Evolutionary conservation across 2,888 invertebrate species (phyloP), one percentile per base, ranked within the genome.

Genomic region (Nomada fucata): DNA sequence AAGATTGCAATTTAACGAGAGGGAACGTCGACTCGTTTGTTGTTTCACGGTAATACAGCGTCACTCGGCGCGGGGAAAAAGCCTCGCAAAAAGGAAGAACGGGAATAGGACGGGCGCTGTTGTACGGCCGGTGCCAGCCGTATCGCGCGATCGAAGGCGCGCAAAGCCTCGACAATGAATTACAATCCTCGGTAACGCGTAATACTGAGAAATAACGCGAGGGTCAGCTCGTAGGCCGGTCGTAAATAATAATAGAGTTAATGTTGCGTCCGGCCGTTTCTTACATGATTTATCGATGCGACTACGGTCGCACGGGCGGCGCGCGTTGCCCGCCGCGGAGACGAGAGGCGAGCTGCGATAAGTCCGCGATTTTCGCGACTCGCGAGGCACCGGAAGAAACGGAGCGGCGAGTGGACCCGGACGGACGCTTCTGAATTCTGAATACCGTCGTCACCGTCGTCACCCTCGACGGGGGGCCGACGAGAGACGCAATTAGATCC

Each of bases 221-320:
- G 74, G 77, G 84, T 61, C 80, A 29, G 68, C 76, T 52, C 20
- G 64, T 64, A 42, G 76, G 71, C 64, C 44, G 77, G 29, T 70
- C 81, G 70, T 84, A 84, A 84, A 84, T 85, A 85, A 84, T 84
- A 84, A 84, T 78, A 78, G 82, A 75, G 67, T 78, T 78, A 81
- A 84, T 44, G 74, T 77, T 64, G 64, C 69, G 44, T 60, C 73
- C 36, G 11, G 69, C 67, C 29, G 63, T 47, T 55, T 64, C 75
- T 68, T 50, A n/a, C 60, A 55, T 55, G 70, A 85, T 85, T 84
- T 82, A 85, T 82, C 77, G 70, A 81, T 42, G 60, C 36, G 42
- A 15, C 50, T 50, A 10, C 42, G 36, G 15, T 13, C 50, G 11
- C 59, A 42, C 57, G 42, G 47, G 20, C 44, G 20, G 61, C n/a